phyloP scores from a whole-genome alignment of 1,140 invertebrate genomes.

The Bactericera cockerelli region DNA sequence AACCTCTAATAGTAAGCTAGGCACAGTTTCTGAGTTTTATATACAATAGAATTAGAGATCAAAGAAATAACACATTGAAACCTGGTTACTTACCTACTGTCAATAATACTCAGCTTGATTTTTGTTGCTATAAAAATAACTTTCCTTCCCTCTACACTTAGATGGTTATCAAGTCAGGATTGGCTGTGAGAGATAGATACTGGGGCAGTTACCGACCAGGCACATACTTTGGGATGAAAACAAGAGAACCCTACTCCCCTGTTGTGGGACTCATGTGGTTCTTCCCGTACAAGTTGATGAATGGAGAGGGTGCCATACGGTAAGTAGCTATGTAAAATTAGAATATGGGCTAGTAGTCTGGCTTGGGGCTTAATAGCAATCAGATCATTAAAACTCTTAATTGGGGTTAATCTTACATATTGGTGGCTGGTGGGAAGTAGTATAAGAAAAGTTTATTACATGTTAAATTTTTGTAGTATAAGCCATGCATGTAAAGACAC shows the following conservation, averaged over 20 bases:
- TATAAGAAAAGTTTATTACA: too few species aligned
- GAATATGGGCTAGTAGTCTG: neutral
- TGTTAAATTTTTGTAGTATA: too few species aligned
- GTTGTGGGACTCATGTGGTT: constrained; percentile 96
- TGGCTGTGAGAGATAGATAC: constrained; percentile 61
- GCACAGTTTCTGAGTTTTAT: too few species aligned
- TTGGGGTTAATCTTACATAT: neutral
- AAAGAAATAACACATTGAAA: too few species aligned
- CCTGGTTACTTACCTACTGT: too few species aligned
- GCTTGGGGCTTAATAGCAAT: neutral
- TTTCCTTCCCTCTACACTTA: constrained; percentile 27
- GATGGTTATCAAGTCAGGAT: constrained; percentile 48
- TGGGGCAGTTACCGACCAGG: constrained; percentile 88
- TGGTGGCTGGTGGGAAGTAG: too few species aligned
- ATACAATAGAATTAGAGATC: too few species aligned
- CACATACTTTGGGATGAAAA: constrained; percentile 80
- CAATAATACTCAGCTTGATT: too few species aligned
- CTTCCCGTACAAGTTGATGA: constrained; percentile 46
- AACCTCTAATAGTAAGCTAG: too few species aligned
- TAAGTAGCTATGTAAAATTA: constrained; percentile 26
- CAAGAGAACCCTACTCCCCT: constrained; percentile 68
- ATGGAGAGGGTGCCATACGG: constrained; percentile 51
- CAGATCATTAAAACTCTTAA: neutral
- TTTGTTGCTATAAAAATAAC: too few species aligned
- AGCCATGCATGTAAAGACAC: too few species aligned